Percentiles rank a stretch among this genome's conserved stretches.
Evolutionary conservation across 2,888 invertebrate genomes (phyloP).

Genomic region (Automeris io): DNA sequence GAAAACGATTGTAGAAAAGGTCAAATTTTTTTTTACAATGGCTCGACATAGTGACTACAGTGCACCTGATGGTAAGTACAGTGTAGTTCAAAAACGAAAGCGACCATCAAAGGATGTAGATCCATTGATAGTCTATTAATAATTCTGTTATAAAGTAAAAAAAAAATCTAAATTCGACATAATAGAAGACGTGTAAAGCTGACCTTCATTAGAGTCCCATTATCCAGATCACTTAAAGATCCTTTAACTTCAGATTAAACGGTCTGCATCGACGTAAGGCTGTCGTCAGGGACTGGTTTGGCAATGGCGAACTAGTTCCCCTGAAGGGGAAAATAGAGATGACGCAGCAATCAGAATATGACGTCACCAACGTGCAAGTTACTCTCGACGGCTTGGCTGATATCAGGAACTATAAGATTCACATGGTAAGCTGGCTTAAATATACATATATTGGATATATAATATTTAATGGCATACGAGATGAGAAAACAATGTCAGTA

Average conservation of each 20-base stretch:
- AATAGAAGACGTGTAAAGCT: neutral
- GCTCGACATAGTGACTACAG: too few species aligned
- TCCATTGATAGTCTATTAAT: too few species aligned
- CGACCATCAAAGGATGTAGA: too few species aligned
- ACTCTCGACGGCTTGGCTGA: slow-evolving; percentile 82
- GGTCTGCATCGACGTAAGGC: slow-evolving; percentile 88
- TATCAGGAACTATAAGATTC: slow-evolving; percentile 87
- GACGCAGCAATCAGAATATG: slow-evolving; percentile 90
- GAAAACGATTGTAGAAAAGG: too few species aligned
- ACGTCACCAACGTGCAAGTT: slow-evolving; percentile 86
- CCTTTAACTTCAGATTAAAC: slow-evolving; percentile 76
- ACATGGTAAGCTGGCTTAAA: slow-evolving; percentile 77
- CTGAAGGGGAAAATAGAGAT: slow-evolving; percentile 88
- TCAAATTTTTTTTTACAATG: too few species aligned
- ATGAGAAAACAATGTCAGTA: too few species aligned
- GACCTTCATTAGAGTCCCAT: neutral
- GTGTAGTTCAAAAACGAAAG: too few species aligned
- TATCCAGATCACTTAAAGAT: neutral
- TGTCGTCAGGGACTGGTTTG: slow-evolving; percentile 92
- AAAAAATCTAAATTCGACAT: neutral
- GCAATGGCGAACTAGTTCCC: slow-evolving; percentile 81
- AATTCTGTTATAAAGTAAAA: too few species aligned
- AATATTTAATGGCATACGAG: too few species aligned
- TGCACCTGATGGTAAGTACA: too few species aligned
- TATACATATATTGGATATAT: neutral